phyloP scores from a whole-genome alignment of 2,888 invertebrate genomes.

The Heliconius erato region DNA sequence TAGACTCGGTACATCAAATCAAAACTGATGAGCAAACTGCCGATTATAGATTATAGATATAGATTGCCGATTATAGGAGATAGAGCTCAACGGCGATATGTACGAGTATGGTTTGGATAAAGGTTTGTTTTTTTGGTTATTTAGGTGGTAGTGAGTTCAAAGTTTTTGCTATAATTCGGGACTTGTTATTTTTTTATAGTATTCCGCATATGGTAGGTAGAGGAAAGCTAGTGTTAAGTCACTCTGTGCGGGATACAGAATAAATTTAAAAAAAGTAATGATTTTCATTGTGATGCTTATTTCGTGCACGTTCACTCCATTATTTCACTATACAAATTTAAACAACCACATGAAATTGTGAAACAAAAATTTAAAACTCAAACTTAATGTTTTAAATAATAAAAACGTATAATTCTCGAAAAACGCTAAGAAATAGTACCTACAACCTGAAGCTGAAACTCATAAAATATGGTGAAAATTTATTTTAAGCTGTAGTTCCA shows the following conservation, averaged over 20 bases:
- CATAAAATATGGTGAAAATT: conserved; percentile 36
- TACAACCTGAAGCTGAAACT: conserved; percentile 34
- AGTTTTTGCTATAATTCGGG: neutral
- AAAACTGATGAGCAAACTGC: conserved; percentile 68
- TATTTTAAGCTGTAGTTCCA: conserved; percentile 36
- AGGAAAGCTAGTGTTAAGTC: no score
- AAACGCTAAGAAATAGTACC: conserved; percentile 15
- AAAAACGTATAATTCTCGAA: conserved; percentile 6
- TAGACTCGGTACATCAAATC: conserved; percentile 72
- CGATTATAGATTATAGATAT: conserved; percentile 53
- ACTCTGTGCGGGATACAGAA: no score
- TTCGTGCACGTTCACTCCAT: neutral
- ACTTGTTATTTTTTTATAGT: no score
- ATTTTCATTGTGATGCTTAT: no score
- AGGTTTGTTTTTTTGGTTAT: no score
- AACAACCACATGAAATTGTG: neutral
- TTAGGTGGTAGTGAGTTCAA: neutral
- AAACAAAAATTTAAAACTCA: neutral
- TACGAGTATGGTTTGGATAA: no score
- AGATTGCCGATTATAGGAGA: conserved; percentile 48
- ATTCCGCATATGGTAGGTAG: no score
- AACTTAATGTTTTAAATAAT: conserved; percentile 20
- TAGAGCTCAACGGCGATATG: conserved; percentile 71
- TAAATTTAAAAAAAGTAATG: no score
- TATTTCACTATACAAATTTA: neutral